Evolutionary conservation across 1,140 invertebrate genomes (phyloP), one percentile per base, ranked within the genome.

Genomic region (Dermatophagoides farinae): DNA sequence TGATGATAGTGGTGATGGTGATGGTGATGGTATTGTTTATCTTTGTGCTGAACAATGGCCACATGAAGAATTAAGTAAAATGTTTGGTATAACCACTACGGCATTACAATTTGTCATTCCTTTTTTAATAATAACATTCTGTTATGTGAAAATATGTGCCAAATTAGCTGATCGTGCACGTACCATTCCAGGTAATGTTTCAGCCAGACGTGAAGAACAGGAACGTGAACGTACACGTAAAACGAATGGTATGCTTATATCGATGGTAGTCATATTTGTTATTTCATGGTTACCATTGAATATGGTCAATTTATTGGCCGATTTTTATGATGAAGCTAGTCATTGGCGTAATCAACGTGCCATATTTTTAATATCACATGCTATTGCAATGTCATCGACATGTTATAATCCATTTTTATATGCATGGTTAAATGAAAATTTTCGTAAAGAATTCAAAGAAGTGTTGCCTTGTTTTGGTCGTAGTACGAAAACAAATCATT

Each of bases 201-300:
- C 81, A 43, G 80, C 79, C 39, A 76, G 80, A 57, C 49, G 70
- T 65, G 61, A 70, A 67, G 51, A 74, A 71, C 54, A 66, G 65
- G 60, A 68, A 59, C 20, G 91, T 92, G 95, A 85, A 69, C 66
- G 78, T 64, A 91, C 88, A 16, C 85, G 88, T 64, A 66, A 77
- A 53, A 81, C 79, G 16, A 81, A 81, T 65, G 78, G 86, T 63
- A 98, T 97, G 93, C 75, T 97, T 10, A 92, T 97, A 64, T 84
- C 88, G 0, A 97, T 98, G 90, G 92, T 97, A 0, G 79, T 81
- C 0, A 88, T 96, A 38, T 98, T 97, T 71, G 85, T 88, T 0
- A 76, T 86, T 0, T 95, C 86, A n/a, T 97, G 93, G 93, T 73
- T 97, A 63, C 92, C 92, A 0, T 74, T 97, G 9, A 97, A 97